These are phyloP conservation scores for Nyctalus aviator DNA, from an alignment of 2,797 vertebrate genomes.

Conservation along the genomic window DNA sequence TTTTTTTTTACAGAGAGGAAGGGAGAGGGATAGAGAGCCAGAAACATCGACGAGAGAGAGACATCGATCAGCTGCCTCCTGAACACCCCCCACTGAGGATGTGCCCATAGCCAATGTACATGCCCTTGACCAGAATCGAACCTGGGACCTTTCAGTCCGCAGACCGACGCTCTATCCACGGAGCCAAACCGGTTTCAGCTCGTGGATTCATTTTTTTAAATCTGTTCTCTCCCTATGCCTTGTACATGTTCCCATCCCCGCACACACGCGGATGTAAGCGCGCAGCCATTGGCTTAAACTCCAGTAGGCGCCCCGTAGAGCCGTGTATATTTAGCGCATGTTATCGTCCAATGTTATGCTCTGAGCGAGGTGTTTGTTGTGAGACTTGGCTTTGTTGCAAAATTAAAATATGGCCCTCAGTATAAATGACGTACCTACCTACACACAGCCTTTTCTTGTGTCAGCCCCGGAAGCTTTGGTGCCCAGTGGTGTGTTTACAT, in stretches of 20 bases:
- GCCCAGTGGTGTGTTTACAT: conserved; percentile 53
- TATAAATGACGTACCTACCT: neutral
- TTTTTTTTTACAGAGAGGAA: no score
- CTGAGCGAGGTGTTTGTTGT: conserved; percentile 55
- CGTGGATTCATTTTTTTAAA: neutral
- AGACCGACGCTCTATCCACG: no score
- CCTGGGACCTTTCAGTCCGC: no score
- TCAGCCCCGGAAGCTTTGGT: conserved; percentile 30
- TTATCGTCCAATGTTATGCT: conserved; percentile 38
- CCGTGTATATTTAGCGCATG: conserved; percentile 30
- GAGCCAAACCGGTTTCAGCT: no score
- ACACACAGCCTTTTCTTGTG: conserved; percentile 35
- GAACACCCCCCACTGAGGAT: no score
- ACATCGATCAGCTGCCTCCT: no score
- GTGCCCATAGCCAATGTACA: no score
- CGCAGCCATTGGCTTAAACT: neutral
- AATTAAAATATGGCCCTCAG: conserved; percentile 44
- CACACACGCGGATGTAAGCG: neutral
- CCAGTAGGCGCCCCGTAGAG: neutral
- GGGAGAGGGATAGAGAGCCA: no score
- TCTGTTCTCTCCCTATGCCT: neutral
- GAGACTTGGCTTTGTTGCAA: conserved; percentile 64
- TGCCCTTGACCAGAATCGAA: no score
- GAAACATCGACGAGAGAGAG: no score
- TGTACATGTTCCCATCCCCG: neutral